Evolutionary conservation across 1,140 invertebrate genomes (phyloP), one percentile per base, ranked within the genome.

Genomic region (Pristionchus pacificus): DNA sequence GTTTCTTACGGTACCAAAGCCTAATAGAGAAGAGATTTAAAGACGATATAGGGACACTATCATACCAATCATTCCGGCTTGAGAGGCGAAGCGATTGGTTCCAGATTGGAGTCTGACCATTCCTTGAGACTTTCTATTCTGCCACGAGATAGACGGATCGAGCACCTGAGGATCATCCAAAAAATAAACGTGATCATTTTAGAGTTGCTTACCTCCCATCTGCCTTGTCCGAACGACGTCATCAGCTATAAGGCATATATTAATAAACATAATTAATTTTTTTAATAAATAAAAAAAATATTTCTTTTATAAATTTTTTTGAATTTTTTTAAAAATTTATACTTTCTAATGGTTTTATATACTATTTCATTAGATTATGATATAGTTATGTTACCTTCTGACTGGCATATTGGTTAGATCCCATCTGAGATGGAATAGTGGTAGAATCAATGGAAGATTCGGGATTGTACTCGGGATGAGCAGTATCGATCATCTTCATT

Each of bases 381-480:
- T n/a, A n/a, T n/a, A n/a, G n/a, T n/a, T n/a, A n/a, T n/a, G 83
- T 82, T 59, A 76, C 79, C 79, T 83, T 84, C 67, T 83, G 81
- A 27, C 80, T 83, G 30, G 83, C 81, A 64, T 81, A 83, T 64
- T 83, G 72, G 76, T 83, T 83, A n/a, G 80, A 79, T 60, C 81
- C 81, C 82, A 84, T 84, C 63, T 83, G 81, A 61, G 76, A 79
- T 27, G 80, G 82, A 65, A 83, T 83, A 24, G 76, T 80, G 27
- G 79, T 80, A 24, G 72, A 68, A 62, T 81, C 80, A 59, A 83
- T 83, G 58, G 74, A 76, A 10, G 65, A 33, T 64, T 83, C 79
- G 33, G 70, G 79, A 65, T 75, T 72, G 61, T 82, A 83, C 38
- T 80, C 80, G 49, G 77, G 71, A 71, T 80, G 76, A 68, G 69